Base-by-base conservation (phyloP, 2,888 invertebrate genomes). In the Apamea sordens region DNA sequence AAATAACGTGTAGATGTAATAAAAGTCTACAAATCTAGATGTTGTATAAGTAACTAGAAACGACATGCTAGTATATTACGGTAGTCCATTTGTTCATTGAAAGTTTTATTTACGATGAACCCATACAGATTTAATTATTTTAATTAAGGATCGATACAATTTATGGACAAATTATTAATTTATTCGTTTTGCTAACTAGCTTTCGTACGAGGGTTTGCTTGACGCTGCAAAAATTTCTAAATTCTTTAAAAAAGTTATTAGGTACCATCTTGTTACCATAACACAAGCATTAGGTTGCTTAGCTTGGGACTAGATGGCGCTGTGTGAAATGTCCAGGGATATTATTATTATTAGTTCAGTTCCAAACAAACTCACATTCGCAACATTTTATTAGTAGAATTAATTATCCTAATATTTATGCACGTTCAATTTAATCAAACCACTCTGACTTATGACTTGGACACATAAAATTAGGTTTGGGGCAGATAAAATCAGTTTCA, bases 81-180 rank as follows among this genome's bases (percentile, higher is more conserved):
- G 82, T 80, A 82, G 84, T 86, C 79, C 28, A 75, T 80, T 53
- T 79, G 53, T 87, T 74, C 61, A 73, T 71, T 56, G 53, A 74
- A 76, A 76, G 76, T 65, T 71, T 68, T 77, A 86, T 88, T 84
- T 83, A 82, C 65, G 82, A 88, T 67, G 59, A 75, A 64, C 65
- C 68, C 59, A 65, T 84, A 73, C 18, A 64, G 56, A 83, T 83
- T 86, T 87, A 72, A 85, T 82, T 81, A 85, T 74, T 88, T 87
- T 85, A 87, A 88, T 85, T 85, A 85, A 77, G 65, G 28, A 84
- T 47, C 28, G 0, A 4, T 24, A 68, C 47, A 65, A 76, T 56
- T 83, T 83, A 83, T 79, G 11, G 41, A 11, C 61, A 53, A 63
- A 65, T 78, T 75, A 65, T 69, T 86, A 67, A 70, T 84, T 73